Base-by-base conservation (phyloP, 2,113 vertebrate genomes). In the Lepus americanus region DNA sequence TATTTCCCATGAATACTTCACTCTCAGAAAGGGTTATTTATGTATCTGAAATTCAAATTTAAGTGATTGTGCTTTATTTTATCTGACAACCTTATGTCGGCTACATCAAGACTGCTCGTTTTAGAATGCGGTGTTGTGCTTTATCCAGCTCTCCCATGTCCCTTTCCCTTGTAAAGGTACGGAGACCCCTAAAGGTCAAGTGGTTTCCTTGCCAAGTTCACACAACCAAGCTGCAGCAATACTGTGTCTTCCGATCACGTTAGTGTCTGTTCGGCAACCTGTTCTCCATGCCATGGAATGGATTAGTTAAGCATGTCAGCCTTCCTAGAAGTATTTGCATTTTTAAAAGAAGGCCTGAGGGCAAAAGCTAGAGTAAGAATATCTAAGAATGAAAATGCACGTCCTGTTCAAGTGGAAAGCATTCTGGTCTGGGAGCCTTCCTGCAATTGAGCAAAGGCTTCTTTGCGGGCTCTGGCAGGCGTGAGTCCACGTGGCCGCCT, bases 321-420 rank as follows among this genome's bases (percentile, higher is more conserved):
- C 61, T 89, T 93, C 73, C 39, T 89, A 64, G 63, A 78, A 64
- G 29, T 33, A 88, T 85, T 91, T 86, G 87, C 84, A 94, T 94
- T 85, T 89, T 89, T 80, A 70, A 87, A 92, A 94, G 86, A 87
- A 84, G 51, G 19, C 78, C 86, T 14, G 3, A 90, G 73, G 89
- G 82, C 53, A 79, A 59, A 96, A 95, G 27, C 11, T 33, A 55
- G 49, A 84, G 59, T 84, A 5, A 19, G 73, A 64, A 66, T 89
- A 33, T 93, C 13, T 70, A 70, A 82, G 64, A 89, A 76, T 64
- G 59, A 83, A 92, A 88, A 36, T n/a, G 82, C 59, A n/a, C 55
- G 76, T 61, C 39, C 31, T 77, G 20, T n/a, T 73, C 55, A 9
- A 66, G 31, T 63, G 53, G 78, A 77, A 93, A 88, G 69, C 59